Base-by-base conservation (phyloP, 2,797 vertebrate genomes). In the Oophaga sylvatica region DNA sequence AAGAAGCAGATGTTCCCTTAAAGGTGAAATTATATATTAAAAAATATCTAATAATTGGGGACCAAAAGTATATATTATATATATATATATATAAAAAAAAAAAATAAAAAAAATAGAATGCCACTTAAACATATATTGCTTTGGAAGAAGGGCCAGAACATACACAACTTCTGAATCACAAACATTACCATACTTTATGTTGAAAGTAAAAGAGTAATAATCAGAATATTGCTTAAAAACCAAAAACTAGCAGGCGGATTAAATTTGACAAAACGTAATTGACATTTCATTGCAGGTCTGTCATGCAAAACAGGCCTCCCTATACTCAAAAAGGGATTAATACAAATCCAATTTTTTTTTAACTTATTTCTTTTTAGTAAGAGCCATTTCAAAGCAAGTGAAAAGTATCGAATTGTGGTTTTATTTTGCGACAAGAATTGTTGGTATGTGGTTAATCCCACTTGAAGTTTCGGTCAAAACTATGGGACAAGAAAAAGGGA, bases 221-320 rank as follows among this genome's bases (percentile, higher is more conserved):
- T 57, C 13, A 65, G 56, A 57, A 56, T 20, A 57, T 8, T 22
- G 45, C 45, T 60, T 62, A 53, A 45, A 62, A 62, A 65, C 31
- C 29, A 65, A 77, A 45, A 77, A 67, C 10, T 6, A 76, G 31
- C 16, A 73, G 22, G 57, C 0, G 31, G 19, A 71, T 53, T 77
- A 71, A 87, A 53, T 16, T 16, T n/a, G n/a, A 79, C 76, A 87
- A 79, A 87, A 87, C 35, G 29, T 35, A 59, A 70, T 19, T 67
- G 56, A 12, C 22, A 73, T 81, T 59, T 76, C 68, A 41, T 4
- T 67, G 68, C 70, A 59, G 31, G 41, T 76, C 71, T 77, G 83
- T 63, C 73, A 31, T 77, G 73, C 83, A 53, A 77, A 15, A 13
- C 31, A 9, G 15, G 20, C 57, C 22, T 84, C 35, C 67, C 68